These are phyloP conservation scores for Chascanopsetta lugubris DNA, from an alignment of 2,113 vertebrate species.

Conservation along the genomic window DNA sequence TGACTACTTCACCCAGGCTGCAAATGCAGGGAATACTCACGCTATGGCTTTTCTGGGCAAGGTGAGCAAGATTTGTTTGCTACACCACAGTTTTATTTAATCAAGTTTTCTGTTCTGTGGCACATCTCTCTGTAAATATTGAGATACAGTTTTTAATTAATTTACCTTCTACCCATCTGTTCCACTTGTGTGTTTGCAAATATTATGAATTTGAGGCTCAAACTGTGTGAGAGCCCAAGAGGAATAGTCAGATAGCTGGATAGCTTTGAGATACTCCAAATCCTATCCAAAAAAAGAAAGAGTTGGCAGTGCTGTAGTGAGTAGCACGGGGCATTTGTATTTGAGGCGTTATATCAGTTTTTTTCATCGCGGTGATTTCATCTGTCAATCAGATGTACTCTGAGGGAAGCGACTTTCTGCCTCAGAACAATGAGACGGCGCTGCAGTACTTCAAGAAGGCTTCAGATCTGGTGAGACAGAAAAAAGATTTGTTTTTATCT, in stretches of 20 bases:
- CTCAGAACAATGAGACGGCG: constrained; percentile 96
- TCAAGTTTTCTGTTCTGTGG: not conserved
- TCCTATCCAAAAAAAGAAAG: constrained; percentile 13
- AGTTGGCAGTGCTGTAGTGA: not conserved
- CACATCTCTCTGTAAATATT: not conserved
- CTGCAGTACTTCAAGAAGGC: constrained; percentile 98
- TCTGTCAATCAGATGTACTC: constrained; percentile 92
- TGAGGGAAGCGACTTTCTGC: constrained; percentile 92
- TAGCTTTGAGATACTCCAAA: not conserved
- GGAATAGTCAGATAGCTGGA: not conserved
- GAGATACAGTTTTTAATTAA: not conserved
- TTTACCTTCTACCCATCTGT: not conserved
- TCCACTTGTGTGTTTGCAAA: constrained; percentile 7
- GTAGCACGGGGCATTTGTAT: not conserved
- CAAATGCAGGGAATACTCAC: constrained; percentile 95
- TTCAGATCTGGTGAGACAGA: constrained; percentile 89
- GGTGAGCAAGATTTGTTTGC: constrained; percentile 82
- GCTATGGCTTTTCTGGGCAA: constrained; percentile 99
- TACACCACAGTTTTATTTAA: not conserved
- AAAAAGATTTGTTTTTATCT: not conserved
- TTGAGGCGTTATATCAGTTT: not conserved
- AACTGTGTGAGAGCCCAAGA: not conserved
- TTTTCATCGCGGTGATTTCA: not conserved
- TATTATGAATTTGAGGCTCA: not conserved
- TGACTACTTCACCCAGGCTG: constrained; percentile 98